These are phyloP conservation scores for Zaprionus lineosus DNA, from an alignment of 2,888 invertebrate species.

Conservation along the genomic window DNA sequence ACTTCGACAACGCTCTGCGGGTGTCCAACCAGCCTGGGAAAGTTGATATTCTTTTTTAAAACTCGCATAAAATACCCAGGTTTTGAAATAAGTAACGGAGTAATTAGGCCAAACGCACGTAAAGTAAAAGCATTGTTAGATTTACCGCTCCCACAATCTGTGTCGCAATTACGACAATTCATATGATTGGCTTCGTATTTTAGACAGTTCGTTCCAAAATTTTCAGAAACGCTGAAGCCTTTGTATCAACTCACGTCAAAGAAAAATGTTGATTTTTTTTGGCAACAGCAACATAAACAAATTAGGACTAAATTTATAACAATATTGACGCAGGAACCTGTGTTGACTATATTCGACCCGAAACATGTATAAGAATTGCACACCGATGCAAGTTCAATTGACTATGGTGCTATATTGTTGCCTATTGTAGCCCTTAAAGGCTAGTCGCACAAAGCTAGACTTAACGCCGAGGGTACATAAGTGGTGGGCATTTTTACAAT, in stretches of 20 bases:
- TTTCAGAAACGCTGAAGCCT: slow-evolving; percentile 3
- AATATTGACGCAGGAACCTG: slow-evolving; percentile 6
- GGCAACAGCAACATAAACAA: slow-evolving; percentile 3
- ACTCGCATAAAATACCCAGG: too few relatives aligned
- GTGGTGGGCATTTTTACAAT: slow-evolving; percentile 24
- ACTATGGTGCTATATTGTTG: slow-evolving; percentile 3
- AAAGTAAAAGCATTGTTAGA: not conserved
- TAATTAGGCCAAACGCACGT: slow-evolving; percentile 1
- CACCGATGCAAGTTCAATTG: slow-evolving; percentile 7
- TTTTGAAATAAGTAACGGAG: not conserved
- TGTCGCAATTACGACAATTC: slow-evolving; percentile 3
- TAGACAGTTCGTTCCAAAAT: slow-evolving; percentile 6
- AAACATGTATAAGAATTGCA: slow-evolving; percentile 11
- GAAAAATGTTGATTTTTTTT: not conserved
- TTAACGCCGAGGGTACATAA: slow-evolving; percentile 25
- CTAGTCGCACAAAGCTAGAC: slow-evolving; percentile 7
- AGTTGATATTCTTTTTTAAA: too few relatives aligned
- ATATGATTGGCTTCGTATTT: not conserved
- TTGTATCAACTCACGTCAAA: slow-evolving; percentile 6
- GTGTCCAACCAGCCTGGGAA: too few relatives aligned
- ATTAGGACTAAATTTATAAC: not conserved
- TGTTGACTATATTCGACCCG: slow-evolving; percentile 7
- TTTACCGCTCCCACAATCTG: not conserved
- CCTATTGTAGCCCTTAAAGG: slow-evolving; percentile 22
- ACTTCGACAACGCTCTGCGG: too few relatives aligned